Base-by-base conservation (phyloP, 1,140 invertebrate species). In the Polypedilum vanderplanki region DNA sequence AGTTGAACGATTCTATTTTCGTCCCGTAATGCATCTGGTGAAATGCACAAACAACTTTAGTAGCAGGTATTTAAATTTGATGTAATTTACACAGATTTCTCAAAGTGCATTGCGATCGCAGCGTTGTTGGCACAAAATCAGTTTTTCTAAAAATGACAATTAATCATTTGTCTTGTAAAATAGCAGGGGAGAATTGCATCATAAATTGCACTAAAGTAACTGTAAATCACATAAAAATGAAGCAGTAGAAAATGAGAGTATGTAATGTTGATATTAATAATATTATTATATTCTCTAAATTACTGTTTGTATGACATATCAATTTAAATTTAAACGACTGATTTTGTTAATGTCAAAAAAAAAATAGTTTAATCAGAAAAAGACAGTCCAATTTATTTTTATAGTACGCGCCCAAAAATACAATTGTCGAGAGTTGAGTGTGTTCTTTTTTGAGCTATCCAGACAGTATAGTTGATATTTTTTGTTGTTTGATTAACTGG, bases 161-260 rank as follows among this genome's bases (percentile, higher is more conserved):
- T 57, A 57, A 57, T 57, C 46, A 57, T 57, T 57, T 57, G 46
- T 57, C 46, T 57, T 57, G 12, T 15, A 57, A 57, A 57, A n/a
- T 57, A 33, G 24, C 24, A 33, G 24, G 1, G 5, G 24, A 33
- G 24, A 33, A 57, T 57, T 57, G 46, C 46, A 57, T 57, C 46
- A 57, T 57, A 33, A 33, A 33, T 33, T 33, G 24, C 24, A 33
- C 24, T 33, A 33, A 33, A 33, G 24, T 33, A 33, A 33, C 24
- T 33, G 24, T 33, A 5, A 33, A 33, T 33, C 24, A 33, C 24
- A 33, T 5, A 33, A 33, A 33, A 33, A 5, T 5, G 5, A 5
- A 33, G 24, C 24, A 33, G 5, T 33, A 33, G 5, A 33, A 33
- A 33, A 33, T 33, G 5, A 33, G 24, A 33, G 24, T 33, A 33